Percentiles rank a stretch among this genome's conserved stretches.
These are phyloP conservation scores for Cebus imitator DNA, from an alignment of 2,113 vertebrate species.

Conservation along the genomic window DNA sequence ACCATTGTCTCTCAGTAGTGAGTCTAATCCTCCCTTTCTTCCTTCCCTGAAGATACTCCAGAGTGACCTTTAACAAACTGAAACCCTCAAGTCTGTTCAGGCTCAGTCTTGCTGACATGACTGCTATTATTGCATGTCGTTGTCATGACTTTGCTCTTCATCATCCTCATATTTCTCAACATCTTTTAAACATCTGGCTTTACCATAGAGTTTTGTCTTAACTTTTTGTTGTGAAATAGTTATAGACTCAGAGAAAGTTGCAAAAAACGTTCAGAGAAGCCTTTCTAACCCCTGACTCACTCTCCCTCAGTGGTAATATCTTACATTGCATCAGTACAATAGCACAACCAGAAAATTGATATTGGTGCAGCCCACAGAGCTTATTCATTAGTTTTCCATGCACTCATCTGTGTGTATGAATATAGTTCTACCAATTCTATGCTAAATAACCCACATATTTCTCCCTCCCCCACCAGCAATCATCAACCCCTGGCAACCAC, in stretches of 20 bases:
- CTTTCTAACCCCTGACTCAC: background rate
- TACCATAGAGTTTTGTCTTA: background rate
- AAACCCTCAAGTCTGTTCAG: background rate
- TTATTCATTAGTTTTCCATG: background rate
- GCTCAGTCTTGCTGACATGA: background rate
- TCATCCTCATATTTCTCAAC: background rate
- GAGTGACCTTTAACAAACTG: background rate
- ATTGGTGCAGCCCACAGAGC: background rate
- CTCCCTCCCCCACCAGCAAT: background rate
- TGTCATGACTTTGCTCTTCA: background rate
- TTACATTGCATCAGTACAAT: background rate
- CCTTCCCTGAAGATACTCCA: background rate
- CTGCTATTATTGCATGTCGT: background rate
- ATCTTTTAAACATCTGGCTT: background rate
- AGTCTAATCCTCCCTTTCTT: background rate
- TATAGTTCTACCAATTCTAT: background rate
- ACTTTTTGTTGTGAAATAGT: constrained; percentile 6
- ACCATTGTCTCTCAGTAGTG: background rate
- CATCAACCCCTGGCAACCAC: background rate
- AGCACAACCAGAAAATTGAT: background rate
- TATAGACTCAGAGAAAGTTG: background rate
- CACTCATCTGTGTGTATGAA: background rate
- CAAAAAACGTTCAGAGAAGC: background rate
- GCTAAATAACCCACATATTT: background rate
- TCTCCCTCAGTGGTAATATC: background rate